Base-by-base conservation (phyloP, 2,797 vertebrate genomes). In the Sebastes flavidus region DNA sequence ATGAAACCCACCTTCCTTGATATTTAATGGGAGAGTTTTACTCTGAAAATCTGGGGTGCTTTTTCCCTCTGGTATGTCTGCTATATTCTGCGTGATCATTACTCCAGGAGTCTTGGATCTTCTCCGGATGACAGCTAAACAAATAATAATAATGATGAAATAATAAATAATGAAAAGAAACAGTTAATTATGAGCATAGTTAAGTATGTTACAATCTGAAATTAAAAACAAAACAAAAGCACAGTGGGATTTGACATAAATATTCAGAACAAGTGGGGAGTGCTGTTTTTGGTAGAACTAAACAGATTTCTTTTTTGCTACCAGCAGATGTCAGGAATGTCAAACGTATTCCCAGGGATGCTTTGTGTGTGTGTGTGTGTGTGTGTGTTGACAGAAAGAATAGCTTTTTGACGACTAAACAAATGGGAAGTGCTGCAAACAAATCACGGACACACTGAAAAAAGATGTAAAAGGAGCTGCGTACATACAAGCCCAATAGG, bases 91-190 rank as follows among this genome's bases (percentile, higher is more conserved):
- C 1, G 90, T 95, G 80, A 97, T 90, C 4, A 91, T 77, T 75
- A 98, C 97, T 12, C 97, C 97, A 0, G 96, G 94, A 70, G 92
- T 59, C 60, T 94, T 89, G 22, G 97, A 96, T 91, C 92, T 96
- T 93, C 86, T 96, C 30, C 89, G 91, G 58, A 92, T 88, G 36
- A 54, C 29, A 27, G 78, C 94, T 95, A 55, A 76, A 86, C 14
- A 69, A 58, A 87, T 14, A 65, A 62, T 29, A 63, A 63, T 3
- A 13, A 49, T 7, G 2, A 18, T 32, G 3, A n/a, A 46, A 24
- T 14, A 38, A 38, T 38, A 42, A 42, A 42, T 7, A 3, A 18
- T 32, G 5, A n/a, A 49, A 24, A 46, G 1, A 29, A 38, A 16
- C 1, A 11, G 4, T 60, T 52, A 59, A 52, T 27, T 18, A 3